Evolutionary conservation across 2,888 invertebrate species (phyloP).

Genomic region (Ophion ventricosus): DNA sequence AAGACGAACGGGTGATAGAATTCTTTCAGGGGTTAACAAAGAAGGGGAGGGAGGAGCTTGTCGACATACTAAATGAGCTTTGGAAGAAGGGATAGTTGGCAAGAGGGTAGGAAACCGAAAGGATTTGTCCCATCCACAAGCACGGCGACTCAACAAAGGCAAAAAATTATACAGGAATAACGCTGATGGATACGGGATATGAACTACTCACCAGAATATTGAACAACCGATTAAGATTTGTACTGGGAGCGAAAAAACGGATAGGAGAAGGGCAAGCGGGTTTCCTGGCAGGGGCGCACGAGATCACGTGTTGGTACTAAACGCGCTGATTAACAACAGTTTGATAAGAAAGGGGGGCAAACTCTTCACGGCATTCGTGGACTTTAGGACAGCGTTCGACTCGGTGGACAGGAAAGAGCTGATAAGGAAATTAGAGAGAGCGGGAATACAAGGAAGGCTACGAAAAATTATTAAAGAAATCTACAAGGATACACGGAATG

Average conservation of each 20-base stretch:
- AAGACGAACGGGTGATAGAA: slow-evolving; percentile 49
- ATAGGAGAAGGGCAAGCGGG: slow-evolving; percentile 62
- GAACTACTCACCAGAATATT: slow-evolving; percentile 48
- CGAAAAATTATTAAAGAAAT: slow-evolving; percentile 45
- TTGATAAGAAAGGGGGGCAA: slow-evolving; percentile 38
- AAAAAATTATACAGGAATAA: slow-evolving; percentile 52
- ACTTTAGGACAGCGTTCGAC: slow-evolving; percentile 29
- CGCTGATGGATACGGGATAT: slow-evolving; percentile 50
- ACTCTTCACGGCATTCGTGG: slow-evolving; percentile 46
- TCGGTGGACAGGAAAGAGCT: slow-evolving; percentile 52
- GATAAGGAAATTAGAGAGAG: slow-evolving; percentile 44
- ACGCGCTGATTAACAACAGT: slow-evolving; percentile 49
- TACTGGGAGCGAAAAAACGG: slow-evolving; percentile 51
- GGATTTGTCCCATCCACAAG: slow-evolving; percentile 51
- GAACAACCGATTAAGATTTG: slow-evolving; percentile 44
- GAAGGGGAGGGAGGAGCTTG: not conserved
- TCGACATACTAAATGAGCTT: slow-evolving; percentile 24
- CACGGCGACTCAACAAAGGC: slow-evolving; percentile 33
- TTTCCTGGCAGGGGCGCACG: slow-evolving; percentile 58
- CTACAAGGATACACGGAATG: too few species aligned
- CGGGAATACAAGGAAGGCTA: slow-evolving; percentile 52
- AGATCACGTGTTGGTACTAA: slow-evolving; percentile 60
- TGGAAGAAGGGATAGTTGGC: slow-evolving; percentile 47
- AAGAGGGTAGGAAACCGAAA: slow-evolving; percentile 43
- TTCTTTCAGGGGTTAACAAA: slow-evolving; percentile 18